Conservation (phyloP, 2,888 invertebrate species). For the Clostera curtula region DNA sequence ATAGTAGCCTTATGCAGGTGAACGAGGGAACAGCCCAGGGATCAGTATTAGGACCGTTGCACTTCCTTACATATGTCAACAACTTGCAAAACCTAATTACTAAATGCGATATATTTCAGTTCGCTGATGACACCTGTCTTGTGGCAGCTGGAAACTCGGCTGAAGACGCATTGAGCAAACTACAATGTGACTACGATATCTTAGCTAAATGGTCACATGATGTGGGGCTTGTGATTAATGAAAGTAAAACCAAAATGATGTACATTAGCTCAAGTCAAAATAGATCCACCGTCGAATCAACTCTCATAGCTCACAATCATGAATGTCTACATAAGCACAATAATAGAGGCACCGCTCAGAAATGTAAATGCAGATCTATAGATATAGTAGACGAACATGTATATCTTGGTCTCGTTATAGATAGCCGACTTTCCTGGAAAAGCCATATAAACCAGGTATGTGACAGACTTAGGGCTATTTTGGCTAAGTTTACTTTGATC, state of each 20-base stretch:
- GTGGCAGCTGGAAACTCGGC: neutral
- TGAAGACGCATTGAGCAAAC: neutral
- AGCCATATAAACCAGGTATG: neutral
- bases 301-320: too few relatives aligned
- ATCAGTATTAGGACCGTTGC: neutral
- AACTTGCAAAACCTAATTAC: too few relatives aligned
- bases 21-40: conserved; percentile 1
- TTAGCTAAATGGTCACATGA: conserved; percentile 3
- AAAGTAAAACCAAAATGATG: conserved; percentile 2
- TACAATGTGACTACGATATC: conserved; percentile 2
- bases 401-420: neutral
- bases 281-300: too few relatives aligned
- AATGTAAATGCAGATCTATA: too few relatives aligned
- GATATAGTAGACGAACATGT: neutral
- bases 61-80: conserved; percentile 1
- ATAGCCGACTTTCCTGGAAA: neutral
- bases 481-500: neutral
- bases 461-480: neutral
- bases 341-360: too few relatives aligned
- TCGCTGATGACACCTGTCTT: conserved; percentile 3
- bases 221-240: conserved; percentile 1
- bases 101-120: conserved; percentile 3
- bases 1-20: neutral
- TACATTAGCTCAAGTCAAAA: too few relatives aligned
- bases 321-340: too few relatives aligned